A percentile compares a stretch with the other conserved stretches of the same genome.
These are phyloP conservation scores for Tyria jacobaeae DNA, from an alignment of 2,888 invertebrate genomes.

Conservation along the genomic window DNA sequence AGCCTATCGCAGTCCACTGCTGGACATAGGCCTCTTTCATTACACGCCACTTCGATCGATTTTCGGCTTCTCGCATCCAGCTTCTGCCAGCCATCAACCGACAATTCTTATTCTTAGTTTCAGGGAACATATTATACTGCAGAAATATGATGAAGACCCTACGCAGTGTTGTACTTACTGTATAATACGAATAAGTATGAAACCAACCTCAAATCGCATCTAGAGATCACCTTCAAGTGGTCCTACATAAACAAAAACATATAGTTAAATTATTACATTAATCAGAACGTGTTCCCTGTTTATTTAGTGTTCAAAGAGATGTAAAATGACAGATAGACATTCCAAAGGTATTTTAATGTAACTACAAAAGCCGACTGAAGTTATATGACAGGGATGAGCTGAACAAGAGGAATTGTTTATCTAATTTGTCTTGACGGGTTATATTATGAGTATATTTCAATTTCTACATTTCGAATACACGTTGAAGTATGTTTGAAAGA, in stretches of 20 bases:
- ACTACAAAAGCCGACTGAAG: conserved; percentile 8
- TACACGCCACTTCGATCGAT: no score
- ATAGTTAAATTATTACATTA: not conserved
- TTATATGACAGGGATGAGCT: conserved; percentile 21
- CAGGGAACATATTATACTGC: no score
- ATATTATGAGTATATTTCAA: not conserved
- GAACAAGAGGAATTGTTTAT: conserved; percentile 26
- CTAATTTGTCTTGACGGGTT: conserved; percentile 1
- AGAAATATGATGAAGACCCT: no score
- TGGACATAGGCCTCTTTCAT: no score
- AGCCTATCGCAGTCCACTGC: no score
- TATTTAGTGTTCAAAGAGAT: conserved; percentile 25
- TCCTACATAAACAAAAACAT: not conserved
- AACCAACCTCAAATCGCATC: not conserved
- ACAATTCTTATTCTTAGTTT: no score
- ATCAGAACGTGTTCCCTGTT: conserved; percentile 12
- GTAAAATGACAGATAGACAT: conserved; percentile 31
- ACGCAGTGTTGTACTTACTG: no score
- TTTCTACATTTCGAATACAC: not conserved
- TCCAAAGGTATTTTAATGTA: conserved; percentile 25
- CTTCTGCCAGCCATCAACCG: no score
- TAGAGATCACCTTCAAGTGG: not conserved
- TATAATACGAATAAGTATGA: not conserved
- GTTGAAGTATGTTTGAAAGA: no score
- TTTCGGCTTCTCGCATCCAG: no score